Evolutionary conservation across 64 coral and sea anemone species (phyloP), one percentile per base, ranked within the genome.

Genomic region (Montipora foliosa): DNA sequence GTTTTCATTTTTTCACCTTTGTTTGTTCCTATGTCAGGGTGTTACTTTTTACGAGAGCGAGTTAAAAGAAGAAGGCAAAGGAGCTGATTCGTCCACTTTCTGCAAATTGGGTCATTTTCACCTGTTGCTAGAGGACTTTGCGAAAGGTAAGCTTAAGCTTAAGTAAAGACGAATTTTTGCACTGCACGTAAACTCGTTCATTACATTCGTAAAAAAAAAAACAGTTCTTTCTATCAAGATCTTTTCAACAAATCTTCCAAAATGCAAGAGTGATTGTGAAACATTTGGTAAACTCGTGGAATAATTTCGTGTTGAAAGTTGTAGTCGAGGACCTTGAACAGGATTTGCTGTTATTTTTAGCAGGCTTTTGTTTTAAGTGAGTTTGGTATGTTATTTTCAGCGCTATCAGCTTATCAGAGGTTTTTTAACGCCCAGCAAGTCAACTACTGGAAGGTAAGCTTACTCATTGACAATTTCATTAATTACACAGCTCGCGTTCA

Each of bases 21-120:
- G 49, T 85, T 47, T 8, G 12, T 72, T 68, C 47, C 67, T 61
- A 16, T 72, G 17, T 49, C 79, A 97, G 96, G 96, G 96, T 83
- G 89, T 97, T 75, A 83, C 16, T 79, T 97, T 88, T 73, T 92
- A 92, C 75, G 96, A 97, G 84, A 93, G 92, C 29, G 96, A 97
- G 52, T 77, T 97, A 25, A 93, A 92, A 44, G 76, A 75, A 52
- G 92, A 95, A 62, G 77, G 96, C 52, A 97, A 92, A 4, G 29
- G 77, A 47, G 75, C 80, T 6, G 89, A 97, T 89, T 89, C 96
- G n/a, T 91, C 96, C 0, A 87, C 94, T 24, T 97, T 92, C 57
- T 95, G 93, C 58, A 97, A 91, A 93, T 84, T 97, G 51, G 96
- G 96, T 15, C 96, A 97, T 70, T 84, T 95, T 95, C 96, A 95